Percentiles rank a stretch among this genome's conserved stretches.
Evolutionary conservation across 1,140 invertebrate genomes (phyloP).

Genomic region (Dolichoris vasculosae): DNA sequence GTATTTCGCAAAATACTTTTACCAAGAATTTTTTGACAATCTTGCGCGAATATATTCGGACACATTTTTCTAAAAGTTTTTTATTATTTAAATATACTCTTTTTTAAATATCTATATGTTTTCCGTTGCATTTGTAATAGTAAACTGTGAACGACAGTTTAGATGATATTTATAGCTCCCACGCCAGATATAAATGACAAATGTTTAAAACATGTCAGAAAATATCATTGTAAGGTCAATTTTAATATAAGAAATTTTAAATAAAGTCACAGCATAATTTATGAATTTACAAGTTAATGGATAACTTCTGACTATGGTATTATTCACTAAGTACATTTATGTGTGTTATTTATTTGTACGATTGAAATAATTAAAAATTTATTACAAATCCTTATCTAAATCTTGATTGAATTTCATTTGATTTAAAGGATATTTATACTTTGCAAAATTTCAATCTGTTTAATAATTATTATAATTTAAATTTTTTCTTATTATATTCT

Average conservation of each 20-base stretch:
- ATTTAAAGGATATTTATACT: too few species aligned
- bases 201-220: neutral
- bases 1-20: neutral
- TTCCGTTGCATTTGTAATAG: neutral
- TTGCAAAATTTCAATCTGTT: too few species aligned
- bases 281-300: neutral
- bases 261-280: neutral
- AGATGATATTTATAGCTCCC: neutral
- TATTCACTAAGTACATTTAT: neutral
- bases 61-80: neutral
- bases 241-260: neutral
- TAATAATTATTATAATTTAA: too few species aligned
- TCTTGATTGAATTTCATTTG: too few species aligned
- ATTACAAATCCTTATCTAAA: too few species aligned
- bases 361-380: neutral
- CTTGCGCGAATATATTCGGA: neutral
- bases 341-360: neutral
- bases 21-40: neutral
- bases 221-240: neutral
- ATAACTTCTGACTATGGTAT: too few species aligned
- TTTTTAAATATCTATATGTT: neutral
- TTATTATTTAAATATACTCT: neutral
- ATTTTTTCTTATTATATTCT: too few species aligned
- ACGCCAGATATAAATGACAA: neutral
- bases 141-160: neutral